Base-by-base conservation (phyloP, 2,797 vertebrate genomes). In the Phrynocephalus forsythii region DNA sequence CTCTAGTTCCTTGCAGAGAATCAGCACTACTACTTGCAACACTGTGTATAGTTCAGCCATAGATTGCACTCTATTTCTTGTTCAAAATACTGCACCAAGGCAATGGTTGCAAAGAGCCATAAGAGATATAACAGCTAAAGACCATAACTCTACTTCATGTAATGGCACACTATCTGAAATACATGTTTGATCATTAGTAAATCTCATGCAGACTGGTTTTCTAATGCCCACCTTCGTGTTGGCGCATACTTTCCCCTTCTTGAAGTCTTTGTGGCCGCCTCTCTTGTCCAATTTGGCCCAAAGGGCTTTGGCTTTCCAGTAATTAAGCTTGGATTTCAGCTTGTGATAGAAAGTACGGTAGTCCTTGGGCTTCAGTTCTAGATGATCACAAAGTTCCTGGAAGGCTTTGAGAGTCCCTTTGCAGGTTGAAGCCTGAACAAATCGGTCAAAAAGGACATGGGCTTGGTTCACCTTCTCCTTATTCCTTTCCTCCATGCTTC, bases 231-330 rank as follows among this genome's bases (percentile, higher is more conserved):
- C 99, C 98, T 98, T 99, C 3, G 98, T 97, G 95, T 98, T 99
- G 90, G 97, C 91, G 96, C 99, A 99, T 3, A 97, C 98, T 72
- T 98, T 98, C 86, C 98, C 98, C 95, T 99, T 99, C 95, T 98
- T 99, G 95, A 98, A 99, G 94, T 99, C 99, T 94, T 99, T 99
- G 80, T 99, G 99, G 94, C 97, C 94, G 82, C 98, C 98, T 87
- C 98, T 96, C 94, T 99, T 99, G 96, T 99, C 99, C 92, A 99
- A 93, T 93, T 99, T 99, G 69, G 97, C 97, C 98, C 99, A 99
- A 78, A 99, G 98, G 7, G 99, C 99, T 96, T 99, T 99, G 92
- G 99, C 99, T 97, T 98, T 99, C 99, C 99, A 99, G 95, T 99
- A 99, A 97, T 98, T 99, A 85, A 99, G 98, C 93, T 98, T 99